Percentiles rank a stretch among this genome's conserved stretches.
phyloP scores from a whole-genome alignment of 2,113 vertebrate genomes.

The Hiodon tergisus region DNA sequence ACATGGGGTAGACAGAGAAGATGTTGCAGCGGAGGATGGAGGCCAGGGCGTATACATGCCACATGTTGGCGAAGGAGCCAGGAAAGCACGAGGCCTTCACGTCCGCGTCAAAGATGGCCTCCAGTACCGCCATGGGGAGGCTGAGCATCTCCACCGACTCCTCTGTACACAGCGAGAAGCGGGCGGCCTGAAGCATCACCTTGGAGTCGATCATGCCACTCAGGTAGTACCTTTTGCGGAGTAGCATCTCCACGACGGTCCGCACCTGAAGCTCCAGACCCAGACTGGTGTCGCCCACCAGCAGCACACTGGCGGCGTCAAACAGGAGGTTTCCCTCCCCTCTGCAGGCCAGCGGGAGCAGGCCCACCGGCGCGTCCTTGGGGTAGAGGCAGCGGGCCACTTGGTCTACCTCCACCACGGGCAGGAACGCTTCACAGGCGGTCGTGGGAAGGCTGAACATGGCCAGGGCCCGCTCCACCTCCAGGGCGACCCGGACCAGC shows the following conservation, averaged over 20 bases:
- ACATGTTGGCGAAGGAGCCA: conserved; percentile 89
- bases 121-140: conserved; percentile 74
- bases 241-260: conserved; percentile 88
- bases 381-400: conserved; percentile 80
- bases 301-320: conserved; percentile 78
- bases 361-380: conserved; percentile 73
- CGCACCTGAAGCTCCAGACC: conserved; percentile 88
- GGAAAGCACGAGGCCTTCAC: conserved; percentile 91
- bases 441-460: conserved; percentile 67
- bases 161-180: conserved; percentile 85
- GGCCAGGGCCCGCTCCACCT: conserved; percentile 69
- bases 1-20: conserved; percentile 94
- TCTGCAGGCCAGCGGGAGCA: conserved; percentile 79
- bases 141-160: conserved; percentile 85
- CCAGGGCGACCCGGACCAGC: conserved; percentile 67
- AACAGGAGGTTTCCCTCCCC: conserved; percentile 86
- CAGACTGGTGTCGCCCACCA: conserved; percentile 75
- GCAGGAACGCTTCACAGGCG: conserved; percentile 61
- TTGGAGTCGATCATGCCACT: conserved; percentile 94
- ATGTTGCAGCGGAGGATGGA: conserved; percentile 83
- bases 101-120: conserved; percentile 91
- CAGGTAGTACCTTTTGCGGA: conserved; percentile 87
- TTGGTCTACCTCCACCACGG: conserved; percentile 74
- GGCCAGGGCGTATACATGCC: conserved; percentile 87
- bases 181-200: conserved; percentile 92